These are phyloP conservation scores for Melitaea athalia DNA, from an alignment of 2,888 invertebrate genomes.

Conservation along the genomic window DNA sequence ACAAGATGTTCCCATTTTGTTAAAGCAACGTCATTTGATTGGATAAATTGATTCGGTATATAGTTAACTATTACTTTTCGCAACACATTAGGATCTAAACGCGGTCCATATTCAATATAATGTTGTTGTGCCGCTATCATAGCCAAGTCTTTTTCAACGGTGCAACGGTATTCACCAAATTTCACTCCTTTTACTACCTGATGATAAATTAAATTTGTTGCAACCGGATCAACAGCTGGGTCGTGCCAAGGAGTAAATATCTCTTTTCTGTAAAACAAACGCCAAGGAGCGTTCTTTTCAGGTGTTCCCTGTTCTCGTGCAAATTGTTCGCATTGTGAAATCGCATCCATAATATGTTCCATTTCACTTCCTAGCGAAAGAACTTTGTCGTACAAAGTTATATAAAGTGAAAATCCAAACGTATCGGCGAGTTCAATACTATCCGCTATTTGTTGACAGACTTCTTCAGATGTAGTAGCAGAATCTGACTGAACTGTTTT, in stretches of 20 bases:
- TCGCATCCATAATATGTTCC: conserved; percentile 97
- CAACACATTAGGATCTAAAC: conserved; percentile 86
- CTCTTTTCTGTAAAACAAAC: conserved; percentile 93
- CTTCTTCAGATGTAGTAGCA: conserved; percentile 94
- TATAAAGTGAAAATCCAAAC: conserved; percentile 96
- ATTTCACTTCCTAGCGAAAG: conserved; percentile 93
- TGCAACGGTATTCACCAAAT: conserved; percentile 95
- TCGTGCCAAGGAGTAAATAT: conserved; percentile 97
- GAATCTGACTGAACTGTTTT: conserved; percentile 94
- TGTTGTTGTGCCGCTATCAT: conserved; percentile 95
- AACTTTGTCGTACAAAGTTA: conserved; percentile 94
- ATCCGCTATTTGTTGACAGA: conserved; percentile 90
- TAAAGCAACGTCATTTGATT: conserved; percentile 83
- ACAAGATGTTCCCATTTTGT: conserved; percentile 88
- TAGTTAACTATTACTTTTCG: conserved; percentile 88
- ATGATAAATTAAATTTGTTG: conserved; percentile 94
- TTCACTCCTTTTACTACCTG: conserved; percentile 94
- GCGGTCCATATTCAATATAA: conserved; percentile 90
- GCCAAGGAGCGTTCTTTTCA: conserved; percentile 94
- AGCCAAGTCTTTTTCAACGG: conserved; percentile 91
- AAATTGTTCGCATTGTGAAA: conserved; percentile 97
- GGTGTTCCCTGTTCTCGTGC: conserved; percentile 94
- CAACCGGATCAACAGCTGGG: conserved; percentile 89
- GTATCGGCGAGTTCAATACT: conserved; percentile 89
- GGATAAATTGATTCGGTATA: conserved; percentile 89